phyloP scores from a whole-genome alignment of 2,888 invertebrate species.

The Trachelus stipa region DNA sequence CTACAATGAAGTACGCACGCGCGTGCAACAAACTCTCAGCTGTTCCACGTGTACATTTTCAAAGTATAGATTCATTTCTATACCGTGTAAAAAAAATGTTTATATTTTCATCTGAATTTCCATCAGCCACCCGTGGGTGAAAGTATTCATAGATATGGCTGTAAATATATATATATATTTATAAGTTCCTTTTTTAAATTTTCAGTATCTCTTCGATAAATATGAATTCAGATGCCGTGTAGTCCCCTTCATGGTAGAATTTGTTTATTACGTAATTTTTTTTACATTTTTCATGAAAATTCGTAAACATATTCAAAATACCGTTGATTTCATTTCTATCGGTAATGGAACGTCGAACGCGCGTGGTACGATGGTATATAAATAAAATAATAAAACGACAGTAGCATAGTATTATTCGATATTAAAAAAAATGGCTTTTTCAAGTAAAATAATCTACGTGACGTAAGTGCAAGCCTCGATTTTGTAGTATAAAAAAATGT shows the following conservation, averaged over 20 bases:
- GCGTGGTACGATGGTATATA: background rate
- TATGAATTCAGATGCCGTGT: too few relatives aligned
- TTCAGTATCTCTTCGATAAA: too few relatives aligned
- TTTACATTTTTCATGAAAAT: background rate
- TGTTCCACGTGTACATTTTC: background rate
- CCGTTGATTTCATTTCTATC: background rate
- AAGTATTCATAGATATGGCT: background rate
- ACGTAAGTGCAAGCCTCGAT: background rate
- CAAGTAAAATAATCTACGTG: background rate
- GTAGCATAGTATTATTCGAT: background rate
- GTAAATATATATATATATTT: too few relatives aligned
- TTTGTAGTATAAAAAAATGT: background rate
- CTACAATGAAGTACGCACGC: slow-evolving; percentile 2
- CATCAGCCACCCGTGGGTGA: background rate
- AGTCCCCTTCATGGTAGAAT: background rate
- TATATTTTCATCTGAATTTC: background rate
- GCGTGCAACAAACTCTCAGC: background rate
- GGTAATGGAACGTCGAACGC: background rate
- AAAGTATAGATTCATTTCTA: background rate
- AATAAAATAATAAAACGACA: background rate
- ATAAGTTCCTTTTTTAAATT: background rate
- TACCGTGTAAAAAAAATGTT: background rate
- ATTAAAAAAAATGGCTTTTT: background rate
- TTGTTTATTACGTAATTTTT: too few relatives aligned
- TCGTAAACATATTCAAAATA: background rate